Evolutionary conservation across 2,888 invertebrate species (phyloP).

Genomic region (Caenorhabditis zanzibari): DNA sequence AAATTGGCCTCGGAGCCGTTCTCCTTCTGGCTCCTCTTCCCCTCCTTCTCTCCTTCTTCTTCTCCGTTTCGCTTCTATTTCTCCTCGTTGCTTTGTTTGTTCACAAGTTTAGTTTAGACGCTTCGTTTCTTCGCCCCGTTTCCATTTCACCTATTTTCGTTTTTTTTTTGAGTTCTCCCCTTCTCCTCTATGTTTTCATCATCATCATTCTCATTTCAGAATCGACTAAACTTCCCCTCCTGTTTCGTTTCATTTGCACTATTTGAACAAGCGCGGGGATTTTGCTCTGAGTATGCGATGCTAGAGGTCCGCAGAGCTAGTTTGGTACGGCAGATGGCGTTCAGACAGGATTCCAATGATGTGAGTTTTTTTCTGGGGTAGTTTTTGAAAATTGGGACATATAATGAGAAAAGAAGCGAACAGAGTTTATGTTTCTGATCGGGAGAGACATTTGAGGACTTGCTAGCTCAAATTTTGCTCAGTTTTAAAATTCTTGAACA

Average conservation of each 20-base stretch:
- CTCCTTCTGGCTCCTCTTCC: conserved; percentile 26
- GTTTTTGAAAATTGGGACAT: neutral
- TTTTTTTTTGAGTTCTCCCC: conserved; percentile 6
- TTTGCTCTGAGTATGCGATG: conserved; percentile 61
- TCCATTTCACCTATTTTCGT: conserved; percentile 39
- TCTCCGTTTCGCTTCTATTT: conserved; percentile 2
- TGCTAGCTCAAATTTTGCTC: too few species aligned
- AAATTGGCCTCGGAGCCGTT: conserved; percentile 36
- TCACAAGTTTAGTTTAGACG: conserved; percentile 49
- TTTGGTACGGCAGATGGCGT: conserved; percentile 74
- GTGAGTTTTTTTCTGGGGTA: conserved; percentile 43
- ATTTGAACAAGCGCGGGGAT: conserved; percentile 7
- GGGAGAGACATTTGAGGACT: too few species aligned
- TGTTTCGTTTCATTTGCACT: conserved; percentile 13
- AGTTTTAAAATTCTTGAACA: too few species aligned
- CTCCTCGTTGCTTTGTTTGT: conserved; percentile 37
- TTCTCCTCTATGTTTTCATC: conserved; percentile 4
- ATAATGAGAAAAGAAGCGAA: neutral
- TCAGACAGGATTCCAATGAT: conserved; percentile 74
- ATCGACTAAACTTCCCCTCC: conserved; percentile 8
- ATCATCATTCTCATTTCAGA: conserved; percentile 25
- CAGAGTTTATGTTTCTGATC: too few species aligned
- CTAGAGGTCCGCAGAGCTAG: conserved; percentile 72
- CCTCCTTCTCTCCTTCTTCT: conserved; percentile 1
- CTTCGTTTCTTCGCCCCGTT: conserved; percentile 25